Percentiles rank a stretch among this genome's conserved stretches.
These are phyloP conservation scores for Ptyas mucosa DNA, from an alignment of 2,113 vertebrate species.

Conservation along the genomic window DNA sequence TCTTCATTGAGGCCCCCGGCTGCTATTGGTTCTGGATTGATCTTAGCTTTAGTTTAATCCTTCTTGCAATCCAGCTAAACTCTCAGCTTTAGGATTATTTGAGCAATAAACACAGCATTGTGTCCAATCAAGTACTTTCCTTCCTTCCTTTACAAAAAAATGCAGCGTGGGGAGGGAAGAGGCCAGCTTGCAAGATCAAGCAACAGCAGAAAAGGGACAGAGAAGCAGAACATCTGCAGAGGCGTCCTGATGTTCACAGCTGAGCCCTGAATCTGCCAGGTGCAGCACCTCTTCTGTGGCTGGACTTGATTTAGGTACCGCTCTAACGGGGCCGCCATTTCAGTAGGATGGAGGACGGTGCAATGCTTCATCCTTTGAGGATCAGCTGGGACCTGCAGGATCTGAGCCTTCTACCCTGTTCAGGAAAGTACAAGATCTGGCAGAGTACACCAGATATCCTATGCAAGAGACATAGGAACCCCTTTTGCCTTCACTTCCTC, in stretches of 20 bases:
- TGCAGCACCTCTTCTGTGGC: not conserved
- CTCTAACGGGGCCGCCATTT: not conserved
- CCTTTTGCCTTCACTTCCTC: not conserved
- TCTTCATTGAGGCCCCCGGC: not conserved
- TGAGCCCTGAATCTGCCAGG: not conserved
- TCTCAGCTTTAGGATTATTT: conserved; percentile 8
- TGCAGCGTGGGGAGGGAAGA: not conserved
- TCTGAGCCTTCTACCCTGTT: not conserved
- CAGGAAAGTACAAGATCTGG: not conserved
- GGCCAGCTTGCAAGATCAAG: not conserved
- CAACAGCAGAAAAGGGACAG: not conserved
- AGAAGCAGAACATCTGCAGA: too few species aligned
- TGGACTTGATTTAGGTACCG: not conserved
- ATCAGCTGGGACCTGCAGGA: not conserved
- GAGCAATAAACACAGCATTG: not conserved
- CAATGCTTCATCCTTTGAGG: not conserved
- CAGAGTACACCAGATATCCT: not conserved
- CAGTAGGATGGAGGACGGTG: not conserved
- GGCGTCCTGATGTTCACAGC: not conserved
- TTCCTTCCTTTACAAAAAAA: not conserved
- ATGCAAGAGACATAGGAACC: not conserved
- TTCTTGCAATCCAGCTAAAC: not conserved
- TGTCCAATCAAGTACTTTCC: not conserved
- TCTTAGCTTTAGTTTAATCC: conserved; percentile 23
- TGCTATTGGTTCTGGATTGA: conserved; percentile 28